Conservation (phyloP, 2,113 vertebrate species). For the Aramus guarauna region DNA sequence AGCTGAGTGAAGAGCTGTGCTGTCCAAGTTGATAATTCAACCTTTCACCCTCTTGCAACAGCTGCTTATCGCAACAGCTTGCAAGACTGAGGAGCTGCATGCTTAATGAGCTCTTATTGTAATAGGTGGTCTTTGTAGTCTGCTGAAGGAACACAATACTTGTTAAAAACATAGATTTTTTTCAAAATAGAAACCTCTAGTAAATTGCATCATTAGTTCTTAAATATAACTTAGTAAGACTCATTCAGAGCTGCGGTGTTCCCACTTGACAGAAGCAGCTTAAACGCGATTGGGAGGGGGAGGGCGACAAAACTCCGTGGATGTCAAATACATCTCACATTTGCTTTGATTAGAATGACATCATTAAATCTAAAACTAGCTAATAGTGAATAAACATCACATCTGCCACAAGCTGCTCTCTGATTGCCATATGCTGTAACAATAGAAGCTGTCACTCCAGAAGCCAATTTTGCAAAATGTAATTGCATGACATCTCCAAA, state of each 20-base stretch:
- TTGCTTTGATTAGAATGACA: slow-evolving; percentile 21
- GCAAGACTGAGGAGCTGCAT: slow-evolving; percentile 61
- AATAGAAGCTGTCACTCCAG: slow-evolving; percentile 55
- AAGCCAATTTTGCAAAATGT: slow-evolving; percentile 10
- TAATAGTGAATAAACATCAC: slow-evolving; percentile 42
- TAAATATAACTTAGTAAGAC: neutral
- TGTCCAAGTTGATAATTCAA: slow-evolving; percentile 63
- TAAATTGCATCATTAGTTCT: slow-evolving; percentile 13
- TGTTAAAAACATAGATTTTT: neutral
- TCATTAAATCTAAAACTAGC: slow-evolving; percentile 12
- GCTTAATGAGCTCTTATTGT: slow-evolving; percentile 68
- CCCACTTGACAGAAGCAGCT: neutral
- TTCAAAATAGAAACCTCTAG: neutral
- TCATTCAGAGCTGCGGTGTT: neutral
- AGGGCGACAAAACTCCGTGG: neutral
- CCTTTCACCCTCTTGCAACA: slow-evolving; percentile 72
- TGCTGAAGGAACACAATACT: neutral
- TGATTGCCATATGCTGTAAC: slow-evolving; percentile 50
- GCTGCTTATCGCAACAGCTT: slow-evolving; percentile 80
- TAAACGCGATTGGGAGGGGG: neutral
- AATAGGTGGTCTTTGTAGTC: slow-evolving; percentile 54
- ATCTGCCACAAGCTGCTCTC: slow-evolving; percentile 53
- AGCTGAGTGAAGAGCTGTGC: slow-evolving; percentile 9
- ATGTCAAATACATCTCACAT: neutral
- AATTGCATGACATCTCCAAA: slow-evolving; percentile 35